Base-by-base conservation (phyloP, 2,113 vertebrate species). In the Neomonachus schauinslandi region DNA sequence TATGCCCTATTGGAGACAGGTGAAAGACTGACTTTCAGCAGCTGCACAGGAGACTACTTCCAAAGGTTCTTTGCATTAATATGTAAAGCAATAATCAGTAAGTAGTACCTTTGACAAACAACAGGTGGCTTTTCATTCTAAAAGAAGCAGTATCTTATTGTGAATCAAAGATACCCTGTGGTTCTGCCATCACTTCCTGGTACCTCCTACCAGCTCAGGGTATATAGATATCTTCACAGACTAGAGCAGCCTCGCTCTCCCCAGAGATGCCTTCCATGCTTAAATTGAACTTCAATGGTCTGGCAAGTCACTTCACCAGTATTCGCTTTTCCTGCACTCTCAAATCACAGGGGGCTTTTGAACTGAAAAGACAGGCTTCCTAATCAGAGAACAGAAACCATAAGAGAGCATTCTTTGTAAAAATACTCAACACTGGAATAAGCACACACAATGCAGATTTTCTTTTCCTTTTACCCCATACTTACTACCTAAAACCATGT, bases 21-120 rank as follows among this genome's bases (percentile, higher is more conserved):
- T 97, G 96, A 97, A 93, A 97, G 76, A 93, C 53, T 95, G 82
- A 96, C 94, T 97, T 97, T 97, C 77, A 91, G 92, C 42, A 72
- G 57, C 96, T 85, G 46, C 84, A 97, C 69, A 59, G 81, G 92
- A 92, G 87, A 93, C 67, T 94, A 72, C 65, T 88, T 97, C 87
- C 92, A 92, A 97, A 76, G 59, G 51, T 91, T 95, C 88, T 95
- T 97, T 91, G 88, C 96, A 97, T 98, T 97, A 98, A 97, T 97
- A 98, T 97, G 98, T 98, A 98, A 98, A 97, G 98, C 94, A 97
- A 92, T 97, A 97, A 97, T 97, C 95, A 61, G 95, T 98, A 97
- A 98, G 95, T 97, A 93, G 94, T 96, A 96, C 81, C 95, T 98
- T 98, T 97, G 94, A 96, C 94, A 94, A 95, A 95, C 95, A 97